Evolutionary conservation across 2,888 invertebrate genomes (phyloP).

Genomic region (Saturnia japonica): DNA sequence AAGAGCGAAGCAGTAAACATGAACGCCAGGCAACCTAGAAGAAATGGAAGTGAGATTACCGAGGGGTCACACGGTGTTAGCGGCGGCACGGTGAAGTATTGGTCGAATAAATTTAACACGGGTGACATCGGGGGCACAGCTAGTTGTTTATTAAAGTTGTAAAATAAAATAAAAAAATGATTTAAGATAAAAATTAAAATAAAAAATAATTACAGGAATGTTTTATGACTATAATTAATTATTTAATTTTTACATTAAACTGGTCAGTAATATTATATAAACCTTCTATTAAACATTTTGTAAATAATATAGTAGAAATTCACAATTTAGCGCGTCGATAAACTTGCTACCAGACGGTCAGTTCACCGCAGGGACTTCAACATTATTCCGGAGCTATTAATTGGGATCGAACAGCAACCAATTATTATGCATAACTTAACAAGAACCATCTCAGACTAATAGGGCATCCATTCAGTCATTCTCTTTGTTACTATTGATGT

Average conservation of each 20-base stretch:
- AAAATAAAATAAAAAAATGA: too few relatives aligned
- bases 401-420: constrained; percentile 65
- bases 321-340: constrained; percentile 31
- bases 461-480: neutral
- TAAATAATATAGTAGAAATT: constrained; percentile 24
- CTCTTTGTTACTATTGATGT: neutral
- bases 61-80: too few relatives aligned
- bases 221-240: neutral
- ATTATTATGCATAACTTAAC: constrained; percentile 75
- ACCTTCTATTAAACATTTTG: neutral
- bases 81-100: too few relatives aligned
- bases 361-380: constrained; percentile 48
- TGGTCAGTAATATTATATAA: neutral
- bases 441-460: constrained; percentile 51
- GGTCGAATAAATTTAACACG: too few relatives aligned
- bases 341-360: constrained; percentile 41
- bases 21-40: too few relatives aligned
- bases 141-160: too few relatives aligned
- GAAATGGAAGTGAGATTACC: too few relatives aligned
- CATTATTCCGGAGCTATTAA: constrained; percentile 63
- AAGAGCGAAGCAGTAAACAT: too few relatives aligned
- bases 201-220: neutral
- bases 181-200: neutral
- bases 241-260: too few relatives aligned
- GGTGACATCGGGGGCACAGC: too few relatives aligned